Evolutionary conservation across 1,140 invertebrate genomes (phyloP).

Genomic region (Condylostylus longicornis): DNA sequence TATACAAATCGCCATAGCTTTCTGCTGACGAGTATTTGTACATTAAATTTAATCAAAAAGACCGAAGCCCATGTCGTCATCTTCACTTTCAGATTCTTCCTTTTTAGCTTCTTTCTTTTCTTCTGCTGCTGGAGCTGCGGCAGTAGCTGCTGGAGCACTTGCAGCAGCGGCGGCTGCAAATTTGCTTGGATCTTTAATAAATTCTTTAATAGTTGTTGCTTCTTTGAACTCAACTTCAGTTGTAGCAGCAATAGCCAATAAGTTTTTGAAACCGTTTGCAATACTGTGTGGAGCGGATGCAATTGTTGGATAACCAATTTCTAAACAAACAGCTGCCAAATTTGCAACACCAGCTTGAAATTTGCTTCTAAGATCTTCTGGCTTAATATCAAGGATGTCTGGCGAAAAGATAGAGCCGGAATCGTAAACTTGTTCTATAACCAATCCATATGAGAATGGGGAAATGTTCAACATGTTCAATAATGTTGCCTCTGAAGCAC

Average conservation of each 20-base stretch:
- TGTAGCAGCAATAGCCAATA: constrained; percentile 88
- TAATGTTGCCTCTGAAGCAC: constrained; percentile 94
- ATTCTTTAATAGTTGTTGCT: constrained; percentile 84
- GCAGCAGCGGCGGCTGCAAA: constrained; percentile 61
- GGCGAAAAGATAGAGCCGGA: constrained; percentile 96
- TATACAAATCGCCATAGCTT: no score
- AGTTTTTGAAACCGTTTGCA: constrained; percentile 94
- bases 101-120: constrained; percentile 61
- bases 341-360: constrained; percentile 89
- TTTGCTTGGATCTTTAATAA: constrained; percentile 86
- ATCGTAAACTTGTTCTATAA: constrained; percentile 93
- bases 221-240: constrained; percentile 93
- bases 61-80: constrained; percentile 93
- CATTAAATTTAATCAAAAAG: constrained; percentile 90
- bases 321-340: constrained; percentile 84
- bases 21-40: no score
- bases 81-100: constrained; percentile 62
- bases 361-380: constrained; percentile 79
- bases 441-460: constrained; percentile 96
- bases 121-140: constrained; percentile 39
- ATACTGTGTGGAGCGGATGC: constrained; percentile 95
- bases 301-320: constrained; percentile 89
- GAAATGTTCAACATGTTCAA: constrained; percentile 99
- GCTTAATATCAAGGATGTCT: constrained; percentile 93
- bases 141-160: constrained; percentile 43